Evolutionary conservation across 2,113 vertebrate species (phyloP), one percentile per base, ranked within the genome.

Genomic region (Galbula dea): DNA sequence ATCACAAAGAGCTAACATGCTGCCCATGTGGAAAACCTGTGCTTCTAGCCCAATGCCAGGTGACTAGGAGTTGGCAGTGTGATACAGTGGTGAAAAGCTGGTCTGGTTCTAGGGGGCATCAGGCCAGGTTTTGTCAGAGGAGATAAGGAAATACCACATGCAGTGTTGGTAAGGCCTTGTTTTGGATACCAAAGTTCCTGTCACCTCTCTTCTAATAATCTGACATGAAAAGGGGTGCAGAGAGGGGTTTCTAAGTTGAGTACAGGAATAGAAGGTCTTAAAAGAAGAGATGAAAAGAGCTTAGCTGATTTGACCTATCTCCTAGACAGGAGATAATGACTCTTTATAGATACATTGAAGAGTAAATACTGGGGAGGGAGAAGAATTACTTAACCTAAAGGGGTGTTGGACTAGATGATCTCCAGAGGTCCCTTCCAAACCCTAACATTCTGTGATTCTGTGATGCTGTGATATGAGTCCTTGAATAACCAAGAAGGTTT

Each of bases 401-500:
- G 29, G n/a, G n/a, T n/a, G n/a, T n/a, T n/a, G n/a, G n/a, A n/a
- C n/a, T n/a, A n/a, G n/a, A n/a, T n/a, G n/a, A n/a, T n/a, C n/a
- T n/a, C n/a, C n/a, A n/a, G n/a, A n/a, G n/a, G n/a, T n/a, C n/a
- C n/a, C n/a, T n/a, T n/a, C n/a, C n/a, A n/a, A n/a, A n/a, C n/a
- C n/a, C n/a, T n/a, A n/a, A n/a, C n/a, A n/a, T n/a, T n/a, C n/a
- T n/a, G n/a, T n/a, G n/a, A n/a, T n/a, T n/a, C n/a, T n/a, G n/a
- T n/a, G n/a, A n/a, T n/a, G n/a, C n/a, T n/a, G 78, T 41, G 78
- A 86, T 91, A 63, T 15, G n/a, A 92, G 57, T 72, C 39, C 91
- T 67, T 90, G 84, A 94, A 90, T 77, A 89, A 86, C 36, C 79
- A 91, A 87, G 81, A 57, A 48, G 18, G 18, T 89, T 68, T 92